phyloP scores from a whole-genome alignment of 2,113 vertebrate genomes.

The Notiomystis cincta region DNA sequence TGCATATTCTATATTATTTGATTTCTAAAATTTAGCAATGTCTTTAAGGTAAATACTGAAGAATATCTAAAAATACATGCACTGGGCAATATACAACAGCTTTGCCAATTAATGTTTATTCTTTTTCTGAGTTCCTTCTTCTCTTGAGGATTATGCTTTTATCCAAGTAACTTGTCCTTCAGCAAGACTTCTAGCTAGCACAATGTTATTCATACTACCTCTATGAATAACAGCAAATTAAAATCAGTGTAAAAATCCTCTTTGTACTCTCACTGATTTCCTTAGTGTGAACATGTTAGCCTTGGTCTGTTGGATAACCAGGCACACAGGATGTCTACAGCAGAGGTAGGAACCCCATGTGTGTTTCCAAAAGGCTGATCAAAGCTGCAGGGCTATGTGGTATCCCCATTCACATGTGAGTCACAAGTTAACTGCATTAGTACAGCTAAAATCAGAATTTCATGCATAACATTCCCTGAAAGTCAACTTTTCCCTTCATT shows the following conservation, averaged over 20 bases:
- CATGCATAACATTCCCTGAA: neutral
- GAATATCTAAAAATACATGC: neutral
- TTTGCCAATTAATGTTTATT: neutral
- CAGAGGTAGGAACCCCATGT: neutral
- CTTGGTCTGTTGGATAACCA: neutral
- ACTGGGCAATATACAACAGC: neutral
- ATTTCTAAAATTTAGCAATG: neutral
- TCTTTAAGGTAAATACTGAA: neutral
- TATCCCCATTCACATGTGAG: neutral
- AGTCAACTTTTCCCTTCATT: neutral
- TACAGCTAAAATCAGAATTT: neutral
- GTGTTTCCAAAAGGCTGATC: neutral
- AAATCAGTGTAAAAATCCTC: neutral
- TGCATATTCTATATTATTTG: neutral
- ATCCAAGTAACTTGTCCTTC: neutral
- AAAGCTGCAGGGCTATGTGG: neutral
- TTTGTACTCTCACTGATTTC: neutral
- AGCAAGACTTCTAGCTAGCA: neutral
- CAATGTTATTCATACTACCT: neutral
- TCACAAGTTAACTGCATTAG: neutral
- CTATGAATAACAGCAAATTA: neutral
- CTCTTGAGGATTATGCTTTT: neutral
- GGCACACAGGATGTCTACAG: neutral
- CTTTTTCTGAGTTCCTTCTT: neutral
- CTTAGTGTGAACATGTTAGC: neutral